Conservation (phyloP, 2,797 vertebrate species). For the Loriculus beryllinus region DNA sequence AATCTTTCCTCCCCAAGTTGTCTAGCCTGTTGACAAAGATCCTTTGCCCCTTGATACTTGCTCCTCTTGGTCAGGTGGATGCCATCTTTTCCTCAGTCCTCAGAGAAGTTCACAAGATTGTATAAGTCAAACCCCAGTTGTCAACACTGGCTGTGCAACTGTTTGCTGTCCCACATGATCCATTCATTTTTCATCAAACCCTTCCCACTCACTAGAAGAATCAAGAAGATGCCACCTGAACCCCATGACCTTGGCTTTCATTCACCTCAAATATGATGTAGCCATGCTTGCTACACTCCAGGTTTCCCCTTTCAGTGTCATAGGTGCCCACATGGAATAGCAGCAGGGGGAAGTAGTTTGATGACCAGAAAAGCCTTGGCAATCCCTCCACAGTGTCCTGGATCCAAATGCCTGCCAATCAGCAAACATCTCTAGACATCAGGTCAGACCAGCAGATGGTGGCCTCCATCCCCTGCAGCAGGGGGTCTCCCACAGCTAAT, state of each 20-base stretch:
- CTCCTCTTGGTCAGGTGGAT: not conserved
- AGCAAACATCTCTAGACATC: not conserved
- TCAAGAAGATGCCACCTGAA: not conserved
- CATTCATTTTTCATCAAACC: not conserved
- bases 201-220: not conserved
- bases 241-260: not conserved
- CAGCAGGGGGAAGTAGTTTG: not conserved
- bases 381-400: not conserved
- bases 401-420: not conserved
- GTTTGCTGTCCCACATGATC: not conserved
- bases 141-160: not conserved
- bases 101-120: not conserved
- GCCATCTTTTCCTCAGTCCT: not conserved
- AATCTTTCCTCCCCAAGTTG: not conserved
- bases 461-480: not conserved
- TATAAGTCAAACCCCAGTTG: not conserved
- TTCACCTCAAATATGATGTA: not conserved
- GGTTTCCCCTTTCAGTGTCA: not conserved
- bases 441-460: not conserved
- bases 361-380: not conserved
- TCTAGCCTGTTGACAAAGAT: not conserved
- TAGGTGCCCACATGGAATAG: not conserved
- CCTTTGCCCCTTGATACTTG: not conserved
- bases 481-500: not conserved
- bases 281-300: not conserved